A percentile compares a stretch with the other conserved stretches of the same genome.
Conservation (phyloP, 2,113 vertebrate species). For the Aphelocoma coerulescens region DNA sequence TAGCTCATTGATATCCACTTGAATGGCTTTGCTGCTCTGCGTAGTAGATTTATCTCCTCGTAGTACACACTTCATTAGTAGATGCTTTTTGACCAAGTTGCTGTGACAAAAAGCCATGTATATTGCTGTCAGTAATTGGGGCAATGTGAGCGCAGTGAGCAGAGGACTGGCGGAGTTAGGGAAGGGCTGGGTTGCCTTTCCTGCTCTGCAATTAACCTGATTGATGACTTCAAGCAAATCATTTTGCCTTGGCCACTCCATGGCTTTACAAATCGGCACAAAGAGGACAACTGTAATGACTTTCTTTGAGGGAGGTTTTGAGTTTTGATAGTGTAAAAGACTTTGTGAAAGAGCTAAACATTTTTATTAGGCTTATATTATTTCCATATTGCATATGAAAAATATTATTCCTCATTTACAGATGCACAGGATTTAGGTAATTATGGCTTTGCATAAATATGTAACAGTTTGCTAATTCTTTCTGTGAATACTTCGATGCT, state of each 20-base stretch:
- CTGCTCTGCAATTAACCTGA: slow-evolving; percentile 17
- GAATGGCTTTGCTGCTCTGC: not conserved
- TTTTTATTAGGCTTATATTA: slow-evolving; percentile 11
- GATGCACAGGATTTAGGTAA: slow-evolving; percentile 1
- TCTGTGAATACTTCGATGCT: not conserved
- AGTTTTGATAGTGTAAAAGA: not conserved
- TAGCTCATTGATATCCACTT: not conserved
- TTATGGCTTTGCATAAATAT: slow-evolving; percentile 39
- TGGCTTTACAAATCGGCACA: not conserved
- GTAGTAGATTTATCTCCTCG: not conserved
- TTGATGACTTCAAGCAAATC: not conserved
- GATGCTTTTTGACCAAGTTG: not conserved
- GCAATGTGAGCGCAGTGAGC: not conserved
- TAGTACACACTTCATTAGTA: not conserved
- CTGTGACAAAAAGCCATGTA: not conserved
- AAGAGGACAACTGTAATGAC: not conserved
- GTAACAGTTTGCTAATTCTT: not conserved
- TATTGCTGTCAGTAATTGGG: not conserved
- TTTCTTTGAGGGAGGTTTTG: not conserved
- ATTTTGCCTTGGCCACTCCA: not conserved
- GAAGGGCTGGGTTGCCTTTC: not conserved
- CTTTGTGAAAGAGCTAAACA: not conserved
- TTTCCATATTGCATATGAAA: not conserved
- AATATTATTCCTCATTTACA: not conserved
- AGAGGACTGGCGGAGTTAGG: not conserved